A percentile compares a stretch with the other conserved stretches of the same genome.
phyloP scores from a whole-genome alignment of 2,113 vertebrate genomes.

The Camelus dromedarius region DNA sequence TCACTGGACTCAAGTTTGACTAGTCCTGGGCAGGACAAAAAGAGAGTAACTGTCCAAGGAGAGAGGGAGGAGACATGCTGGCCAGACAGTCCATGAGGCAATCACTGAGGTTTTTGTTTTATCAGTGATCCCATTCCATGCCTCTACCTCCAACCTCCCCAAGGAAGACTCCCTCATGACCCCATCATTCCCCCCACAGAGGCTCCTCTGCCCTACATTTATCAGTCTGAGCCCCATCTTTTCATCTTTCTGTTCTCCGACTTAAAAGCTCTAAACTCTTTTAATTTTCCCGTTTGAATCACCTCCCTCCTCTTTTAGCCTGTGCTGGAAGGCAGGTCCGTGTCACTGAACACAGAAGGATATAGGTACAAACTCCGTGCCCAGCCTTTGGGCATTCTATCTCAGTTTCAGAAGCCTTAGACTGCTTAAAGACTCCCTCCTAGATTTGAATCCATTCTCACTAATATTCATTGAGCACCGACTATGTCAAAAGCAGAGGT shows the following conservation, averaged over 20 bases:
- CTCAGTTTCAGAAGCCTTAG: not conserved
- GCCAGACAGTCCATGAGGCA: not conserved
- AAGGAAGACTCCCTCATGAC: not conserved
- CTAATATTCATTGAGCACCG: conserved; percentile 1
- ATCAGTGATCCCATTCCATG: not conserved
- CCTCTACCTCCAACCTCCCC: not conserved
- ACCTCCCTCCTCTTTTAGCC: not conserved
- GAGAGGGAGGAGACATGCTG: not conserved
- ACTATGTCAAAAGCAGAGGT: not conserved
- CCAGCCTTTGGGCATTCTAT: not conserved
- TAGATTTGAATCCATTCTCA: not conserved
- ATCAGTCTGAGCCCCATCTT: not conserved
- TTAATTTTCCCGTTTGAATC: not conserved
- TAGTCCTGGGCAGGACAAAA: not conserved
- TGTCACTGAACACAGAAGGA: not conserved
- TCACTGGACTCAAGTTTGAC: not conserved
- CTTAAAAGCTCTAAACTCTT: not conserved
- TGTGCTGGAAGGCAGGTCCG: not conserved
- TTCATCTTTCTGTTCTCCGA: not conserved
- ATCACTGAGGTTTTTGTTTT: not conserved
- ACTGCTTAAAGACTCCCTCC: not conserved
- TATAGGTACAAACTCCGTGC: not conserved
- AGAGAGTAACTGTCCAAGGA: not conserved
- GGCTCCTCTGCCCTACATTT: not conserved
- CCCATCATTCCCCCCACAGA: not conserved